Percentiles rank a stretch among this genome's conserved stretches.
Evolutionary conservation across 2,113 vertebrate species (phyloP).

Genomic region (Aviceda subcristata): DNA sequence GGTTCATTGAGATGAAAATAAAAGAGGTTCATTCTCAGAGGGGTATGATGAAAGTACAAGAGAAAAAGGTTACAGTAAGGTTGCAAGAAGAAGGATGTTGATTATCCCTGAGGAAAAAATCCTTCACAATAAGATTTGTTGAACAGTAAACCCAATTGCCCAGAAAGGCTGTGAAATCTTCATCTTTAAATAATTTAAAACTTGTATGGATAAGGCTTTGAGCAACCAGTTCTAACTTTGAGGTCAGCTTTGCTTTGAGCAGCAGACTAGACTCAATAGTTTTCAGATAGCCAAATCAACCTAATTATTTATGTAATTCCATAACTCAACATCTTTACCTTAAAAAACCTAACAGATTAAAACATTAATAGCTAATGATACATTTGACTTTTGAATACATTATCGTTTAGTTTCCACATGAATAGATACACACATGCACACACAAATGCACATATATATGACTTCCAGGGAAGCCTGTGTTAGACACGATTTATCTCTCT

Average conservation of each 20-base stretch:
- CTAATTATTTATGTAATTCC: not conserved
- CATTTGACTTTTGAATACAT: not conserved
- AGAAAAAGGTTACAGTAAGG: not conserved
- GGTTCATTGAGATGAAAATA: not conserved
- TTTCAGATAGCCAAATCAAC: not conserved
- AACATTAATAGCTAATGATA: not conserved
- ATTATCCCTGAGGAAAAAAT: not conserved
- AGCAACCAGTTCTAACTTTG: not conserved
- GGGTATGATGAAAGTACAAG: not conserved
- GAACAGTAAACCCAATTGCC: not conserved
- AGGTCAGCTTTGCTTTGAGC: not conserved
- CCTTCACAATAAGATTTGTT: not conserved
- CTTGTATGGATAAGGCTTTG: not conserved
- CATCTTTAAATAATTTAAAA: not conserved
- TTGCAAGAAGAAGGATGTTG: not conserved
- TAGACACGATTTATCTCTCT: not conserved
- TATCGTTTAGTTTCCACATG: not conserved
- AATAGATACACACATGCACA: not conserved
- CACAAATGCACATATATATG: not conserved
- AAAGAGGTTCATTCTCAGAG: not conserved
- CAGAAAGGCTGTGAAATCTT: not conserved
- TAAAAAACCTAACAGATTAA: not conserved
- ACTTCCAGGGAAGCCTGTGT: not conserved
- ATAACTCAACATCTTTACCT: not conserved
- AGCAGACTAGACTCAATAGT: not conserved